Evolutionary conservation across 2,888 invertebrate genomes (phyloP), one percentile per base, ranked within the genome.

Genomic region (Tetramorium bicarinatum): DNA sequence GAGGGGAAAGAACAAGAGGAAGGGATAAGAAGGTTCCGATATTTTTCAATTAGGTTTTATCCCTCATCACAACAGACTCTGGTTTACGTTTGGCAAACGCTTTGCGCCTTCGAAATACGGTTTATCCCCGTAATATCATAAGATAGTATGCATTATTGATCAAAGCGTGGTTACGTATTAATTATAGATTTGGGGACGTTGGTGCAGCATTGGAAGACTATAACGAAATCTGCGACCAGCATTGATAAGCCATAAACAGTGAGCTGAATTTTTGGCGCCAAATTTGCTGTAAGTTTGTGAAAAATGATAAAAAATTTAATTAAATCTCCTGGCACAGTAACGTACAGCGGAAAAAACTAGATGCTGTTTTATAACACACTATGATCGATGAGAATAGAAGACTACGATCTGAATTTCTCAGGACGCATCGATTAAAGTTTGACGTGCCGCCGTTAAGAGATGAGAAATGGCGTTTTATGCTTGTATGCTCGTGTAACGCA

Each of bases 311-410:
- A 61, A 79, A 80, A 80, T 18, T 69, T 80, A 59, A 80, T 74
- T 59, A 21, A 77, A 15, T 49, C 38, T 13, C 25, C 59, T 18
- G 52, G 13, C 18, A 34, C 29, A 29, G 18, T 6, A 44, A 1
- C 6, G 21, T 4, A 15, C 25, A 38, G 11, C 3, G 7, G 18
- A 72, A 59, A 38, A 59, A 38, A 18, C 47, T 59, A 59, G 59
- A 47, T 59, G 9, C 9, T 56, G 25, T 38, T 34, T 79, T 44
- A 38, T 38, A 71, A 56, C 21, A 13, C 18, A 6, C 18, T n/a
- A 59, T 80, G 79, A 80, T 80, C 79, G 79, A 80, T 80, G 79
- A 72, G 59, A 80, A 59, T 38, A n/a, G 59, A 49, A 38, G 74
- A 79, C 72, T 47, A 18, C 11, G 72, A 80, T 80, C 79, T 38